Evolutionary conservation across 92 coral and sea anemone genomes (phyloP).

Genomic region (Galaxea fascicularis): DNA sequence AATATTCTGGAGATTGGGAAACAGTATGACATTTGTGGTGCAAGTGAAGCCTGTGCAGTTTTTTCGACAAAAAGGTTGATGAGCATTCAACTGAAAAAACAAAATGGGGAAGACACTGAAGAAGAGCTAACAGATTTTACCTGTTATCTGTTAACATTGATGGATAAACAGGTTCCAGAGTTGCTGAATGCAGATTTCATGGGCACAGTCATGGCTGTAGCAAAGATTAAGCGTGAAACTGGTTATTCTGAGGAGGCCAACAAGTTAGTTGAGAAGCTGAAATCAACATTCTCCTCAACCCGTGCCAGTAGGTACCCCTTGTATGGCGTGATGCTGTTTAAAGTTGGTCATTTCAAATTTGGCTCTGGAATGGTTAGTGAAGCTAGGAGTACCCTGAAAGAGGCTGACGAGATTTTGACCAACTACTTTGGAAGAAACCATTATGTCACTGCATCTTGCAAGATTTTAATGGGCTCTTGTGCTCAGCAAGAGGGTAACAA

Average conservation of each 20-base stretch:
- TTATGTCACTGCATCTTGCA: slow-evolving; percentile 17
- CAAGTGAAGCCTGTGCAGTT: neutral
- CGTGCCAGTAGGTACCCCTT: neutral
- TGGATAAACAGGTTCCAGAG: neutral
- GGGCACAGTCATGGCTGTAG: neutral
- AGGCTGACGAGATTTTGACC: slow-evolving; percentile 7
- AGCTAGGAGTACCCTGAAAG: neutral
- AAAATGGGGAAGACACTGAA: neutral
- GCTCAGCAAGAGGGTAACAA: neutral
- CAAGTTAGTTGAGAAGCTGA: slow-evolving; percentile 8
- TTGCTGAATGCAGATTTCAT: slow-evolving; percentile 15
- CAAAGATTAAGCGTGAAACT: neutral
- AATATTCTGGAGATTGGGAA: neutral
- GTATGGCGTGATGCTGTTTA: slow-evolving; percentile 18
- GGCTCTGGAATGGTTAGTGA: neutral
- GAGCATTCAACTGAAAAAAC: slow-evolving; percentile 15
- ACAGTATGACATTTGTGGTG: neutral
- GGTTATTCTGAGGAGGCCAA: slow-evolving; percentile 6
- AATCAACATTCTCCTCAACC: neutral
- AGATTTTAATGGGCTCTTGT: slow-evolving; percentile 20
- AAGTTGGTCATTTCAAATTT: slow-evolving; percentile 15
- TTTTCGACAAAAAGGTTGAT: neutral
- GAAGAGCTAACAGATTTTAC: slow-evolving; percentile 2
- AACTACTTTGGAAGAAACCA: slow-evolving; percentile 2
- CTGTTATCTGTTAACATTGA: neutral